These are phyloP conservation scores for Monochamus saltuarius DNA, from an alignment of 1,140 invertebrate genomes.

Conservation along the genomic window DNA sequence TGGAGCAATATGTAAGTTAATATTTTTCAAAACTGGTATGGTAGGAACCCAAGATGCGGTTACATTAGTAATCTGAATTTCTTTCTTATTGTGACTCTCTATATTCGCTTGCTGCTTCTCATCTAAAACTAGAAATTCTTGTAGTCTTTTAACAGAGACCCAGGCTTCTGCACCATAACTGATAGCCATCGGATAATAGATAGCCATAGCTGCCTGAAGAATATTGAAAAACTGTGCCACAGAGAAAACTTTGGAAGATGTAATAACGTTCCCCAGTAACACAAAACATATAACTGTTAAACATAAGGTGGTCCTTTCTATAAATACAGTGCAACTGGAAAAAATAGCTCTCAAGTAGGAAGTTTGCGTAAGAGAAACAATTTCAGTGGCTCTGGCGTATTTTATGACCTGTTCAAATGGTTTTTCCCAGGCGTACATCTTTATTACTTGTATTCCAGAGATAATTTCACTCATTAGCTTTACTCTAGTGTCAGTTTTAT, in stretches of 20 bases:
- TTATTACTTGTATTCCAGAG: conserved; percentile 70
- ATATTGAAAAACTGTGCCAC: conserved; percentile 72
- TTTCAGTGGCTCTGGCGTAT: conserved; percentile 59
- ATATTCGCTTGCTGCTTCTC: conserved; percentile 53
- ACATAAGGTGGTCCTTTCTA: conserved; percentile 67
- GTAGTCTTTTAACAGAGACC: conserved; percentile 67
- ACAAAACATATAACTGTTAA: conserved; percentile 65
- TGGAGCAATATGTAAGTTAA: conserved; percentile 62
- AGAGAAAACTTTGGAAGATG: conserved; percentile 49
- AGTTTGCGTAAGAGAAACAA: conserved; percentile 61
- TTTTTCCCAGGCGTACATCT: conserved; percentile 79
- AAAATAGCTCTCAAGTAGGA: conserved; percentile 71
- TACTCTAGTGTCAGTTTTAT: conserved; percentile 73
- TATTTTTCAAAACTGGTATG: conserved; percentile 57
- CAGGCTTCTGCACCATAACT: conserved; percentile 64
- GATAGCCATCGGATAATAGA: conserved; percentile 73
- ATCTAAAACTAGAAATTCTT: conserved; percentile 65
- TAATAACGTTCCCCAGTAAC: conserved; percentile 56
- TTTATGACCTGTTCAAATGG: conserved; percentile 65
- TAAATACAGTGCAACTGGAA: conserved; percentile 64
- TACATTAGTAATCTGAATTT: conserved; percentile 55
- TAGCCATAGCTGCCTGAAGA: conserved; percentile 62
- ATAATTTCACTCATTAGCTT: conserved; percentile 79
- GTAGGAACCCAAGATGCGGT: conserved; percentile 64
- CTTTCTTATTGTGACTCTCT: conserved; percentile 37